Evolutionary conservation across 2,113 vertebrate genomes (phyloP).

Genomic region (Muscicapa adusta): DNA sequence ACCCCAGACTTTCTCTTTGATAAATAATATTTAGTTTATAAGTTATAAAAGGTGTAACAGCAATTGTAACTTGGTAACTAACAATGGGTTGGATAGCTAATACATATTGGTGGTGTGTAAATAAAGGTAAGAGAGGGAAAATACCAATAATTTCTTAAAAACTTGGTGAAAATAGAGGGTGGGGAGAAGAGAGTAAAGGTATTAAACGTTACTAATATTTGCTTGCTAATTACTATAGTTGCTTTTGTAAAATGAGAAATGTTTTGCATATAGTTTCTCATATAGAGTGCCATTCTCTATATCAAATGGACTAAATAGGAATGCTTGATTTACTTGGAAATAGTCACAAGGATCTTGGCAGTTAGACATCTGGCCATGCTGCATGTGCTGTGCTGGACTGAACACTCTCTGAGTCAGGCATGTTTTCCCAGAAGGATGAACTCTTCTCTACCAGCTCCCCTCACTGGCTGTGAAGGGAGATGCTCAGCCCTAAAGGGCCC

Average conservation of each 20-base stretch:
- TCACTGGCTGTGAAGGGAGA: not conserved
- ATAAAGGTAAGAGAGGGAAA: not conserved
- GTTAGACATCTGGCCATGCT: not conserved
- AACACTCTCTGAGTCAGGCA: fast-evolving
- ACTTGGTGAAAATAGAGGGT: not conserved
- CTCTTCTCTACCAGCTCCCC: not conserved
- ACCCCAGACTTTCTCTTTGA: not conserved
- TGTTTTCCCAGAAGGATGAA: not conserved
- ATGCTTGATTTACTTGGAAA: not conserved
- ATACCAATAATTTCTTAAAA: not conserved
- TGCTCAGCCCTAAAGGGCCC: not conserved
- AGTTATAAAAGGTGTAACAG: not conserved
- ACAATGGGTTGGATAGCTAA: not conserved
- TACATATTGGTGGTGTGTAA: not conserved
- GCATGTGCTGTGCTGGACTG: not conserved
- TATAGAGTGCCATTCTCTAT: not conserved
- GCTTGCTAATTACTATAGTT: not conserved
- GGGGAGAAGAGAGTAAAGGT: not conserved
- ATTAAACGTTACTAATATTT: not conserved
- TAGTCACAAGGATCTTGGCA: not conserved
- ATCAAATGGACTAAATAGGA: not conserved
- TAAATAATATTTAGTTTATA: not conserved
- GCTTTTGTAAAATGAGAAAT: not conserved
- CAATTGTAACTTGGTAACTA: not conserved
- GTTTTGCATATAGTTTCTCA: not conserved